Evolutionary conservation across 2,888 invertebrate species (phyloP).

Genomic region (Sepioteuthis lessoniana): DNA sequence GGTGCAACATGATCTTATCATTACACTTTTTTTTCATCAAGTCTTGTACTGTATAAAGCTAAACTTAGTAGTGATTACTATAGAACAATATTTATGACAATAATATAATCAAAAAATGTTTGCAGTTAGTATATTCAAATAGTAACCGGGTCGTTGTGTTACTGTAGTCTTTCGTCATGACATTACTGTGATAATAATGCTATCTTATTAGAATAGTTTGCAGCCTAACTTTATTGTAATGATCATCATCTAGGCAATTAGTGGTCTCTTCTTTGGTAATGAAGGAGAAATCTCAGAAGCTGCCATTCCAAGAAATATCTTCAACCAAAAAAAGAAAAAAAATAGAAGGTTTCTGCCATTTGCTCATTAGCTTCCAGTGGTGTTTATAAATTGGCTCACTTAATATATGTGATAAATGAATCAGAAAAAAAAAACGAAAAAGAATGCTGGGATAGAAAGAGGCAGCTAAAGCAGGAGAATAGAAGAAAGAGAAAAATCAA

Average conservation of each 20-base stretch:
- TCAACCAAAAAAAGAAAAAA: background rate
- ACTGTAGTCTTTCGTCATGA: background rate
- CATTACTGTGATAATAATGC: background rate
- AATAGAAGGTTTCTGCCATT: background rate
- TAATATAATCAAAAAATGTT: too few species aligned
- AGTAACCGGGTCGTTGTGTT: background rate
- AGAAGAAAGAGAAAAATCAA: too few species aligned
- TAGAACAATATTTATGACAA: too few species aligned
- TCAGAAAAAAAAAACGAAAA: background rate
- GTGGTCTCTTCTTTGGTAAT: slow-evolving; percentile 23
- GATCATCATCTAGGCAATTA: background rate
- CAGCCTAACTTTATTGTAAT: slow-evolving; percentile 33
- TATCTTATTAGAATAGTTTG: background rate
- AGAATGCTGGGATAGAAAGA: background rate
- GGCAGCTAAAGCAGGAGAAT: background rate
- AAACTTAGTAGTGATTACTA: too few species aligned
- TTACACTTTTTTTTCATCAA: too few species aligned
- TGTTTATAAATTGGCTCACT: slow-evolving; percentile 15
- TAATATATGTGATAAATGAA: slow-evolving; percentile 33
- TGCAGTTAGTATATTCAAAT: background rate
- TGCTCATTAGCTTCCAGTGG: slow-evolving; percentile 23
- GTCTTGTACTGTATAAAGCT: too few species aligned
- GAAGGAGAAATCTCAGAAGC: slow-evolving; percentile 11
- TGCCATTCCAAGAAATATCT: background rate
- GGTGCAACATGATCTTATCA: too few species aligned